phyloP scores from a whole-genome alignment of 2,888 invertebrate species.

The Tigriopus californicus region DNA sequence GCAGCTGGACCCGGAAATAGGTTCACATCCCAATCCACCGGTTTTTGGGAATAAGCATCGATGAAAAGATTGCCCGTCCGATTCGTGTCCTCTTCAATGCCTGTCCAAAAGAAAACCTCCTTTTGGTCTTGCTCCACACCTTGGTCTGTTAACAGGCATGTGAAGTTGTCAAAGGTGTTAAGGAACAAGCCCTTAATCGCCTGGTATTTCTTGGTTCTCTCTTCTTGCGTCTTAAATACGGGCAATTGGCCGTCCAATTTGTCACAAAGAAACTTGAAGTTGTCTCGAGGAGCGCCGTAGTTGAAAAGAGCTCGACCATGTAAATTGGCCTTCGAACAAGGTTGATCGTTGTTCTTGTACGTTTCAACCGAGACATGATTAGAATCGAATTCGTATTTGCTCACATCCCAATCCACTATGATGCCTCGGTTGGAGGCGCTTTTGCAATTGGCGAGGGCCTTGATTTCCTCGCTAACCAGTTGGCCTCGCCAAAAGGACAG shows the following conservation, averaged over 20 bases:
- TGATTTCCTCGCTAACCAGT: not conserved
- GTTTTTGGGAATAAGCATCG: not conserved
- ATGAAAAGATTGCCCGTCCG: not conserved
- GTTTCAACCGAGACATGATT: not conserved
- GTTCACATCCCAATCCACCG: not conserved
- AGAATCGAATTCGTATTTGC: not conserved
- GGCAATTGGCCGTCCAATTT: conserved; percentile 1
- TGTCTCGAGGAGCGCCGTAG: not conserved
- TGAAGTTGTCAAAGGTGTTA: not conserved
- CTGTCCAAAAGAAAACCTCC: conserved; percentile 1
- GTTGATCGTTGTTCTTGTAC: not conserved
- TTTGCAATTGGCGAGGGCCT: not conserved
- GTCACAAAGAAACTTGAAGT: not conserved
- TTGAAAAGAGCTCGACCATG: not conserved
- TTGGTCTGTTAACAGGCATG: not conserved
- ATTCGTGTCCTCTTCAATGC: not conserved
- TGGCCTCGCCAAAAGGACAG: not conserved
- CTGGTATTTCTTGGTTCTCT: not conserved
- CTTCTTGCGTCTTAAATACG: not conserved
- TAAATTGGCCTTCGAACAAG: not conserved
- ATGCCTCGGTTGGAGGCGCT: not conserved
- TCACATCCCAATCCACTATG: not conserved
- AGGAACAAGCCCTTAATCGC: not conserved
- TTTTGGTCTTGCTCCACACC: too few relatives aligned
- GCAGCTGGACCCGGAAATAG: not conserved